Percentiles rank a stretch among this genome's conserved stretches.
These are phyloP conservation scores for Orthochromis malagaraziensis DNA, from an alignment of 2,113 vertebrate species.

Conservation along the genomic window DNA sequence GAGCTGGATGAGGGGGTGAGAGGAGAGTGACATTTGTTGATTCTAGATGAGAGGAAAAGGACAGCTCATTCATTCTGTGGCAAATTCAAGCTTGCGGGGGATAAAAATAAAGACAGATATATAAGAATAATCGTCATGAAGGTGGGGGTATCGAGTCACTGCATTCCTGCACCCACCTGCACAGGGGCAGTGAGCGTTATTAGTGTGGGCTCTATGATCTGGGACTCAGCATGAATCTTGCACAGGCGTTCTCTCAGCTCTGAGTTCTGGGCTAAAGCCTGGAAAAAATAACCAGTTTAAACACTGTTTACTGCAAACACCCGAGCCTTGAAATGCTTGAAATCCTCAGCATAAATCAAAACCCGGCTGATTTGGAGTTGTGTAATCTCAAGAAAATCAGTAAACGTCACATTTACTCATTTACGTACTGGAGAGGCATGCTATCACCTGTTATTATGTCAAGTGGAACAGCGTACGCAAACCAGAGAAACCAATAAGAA, in stretches of 20 bases:
- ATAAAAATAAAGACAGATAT: conserved; percentile 18
- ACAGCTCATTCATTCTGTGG: conserved; percentile 32
- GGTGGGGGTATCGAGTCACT: background rate
- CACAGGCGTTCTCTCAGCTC: conserved; percentile 92
- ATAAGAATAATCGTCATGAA: conserved; percentile 9
- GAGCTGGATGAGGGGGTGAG: background rate
- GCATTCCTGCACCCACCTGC: conserved; percentile 86
- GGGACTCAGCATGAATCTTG: conserved; percentile 95
- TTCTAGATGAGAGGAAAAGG: background rate
- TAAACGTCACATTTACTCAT: background rate
- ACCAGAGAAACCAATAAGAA: background rate
- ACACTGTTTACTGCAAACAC: conserved; percentile 15
- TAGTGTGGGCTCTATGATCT: conserved; percentile 82
- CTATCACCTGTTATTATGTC: background rate
- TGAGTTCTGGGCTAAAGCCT: conserved; percentile 95
- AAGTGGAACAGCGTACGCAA: background rate
- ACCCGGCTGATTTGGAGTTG: background rate
- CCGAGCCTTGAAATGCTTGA: background rate
- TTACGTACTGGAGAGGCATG: background rate
- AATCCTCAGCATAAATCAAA: background rate
- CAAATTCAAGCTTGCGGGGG: conserved; percentile 9
- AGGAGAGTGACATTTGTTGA: background rate
- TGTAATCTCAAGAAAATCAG: background rate
- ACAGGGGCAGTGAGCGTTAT: conserved; percentile 80
- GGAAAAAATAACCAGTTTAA: conserved; percentile 74